A percentile compares a stretch with the other conserved stretches of the same genome.
These are phyloP conservation scores for Yponomeuta evonymella DNA, from an alignment of 2,888 invertebrate genomes.

Conservation along the genomic window DNA sequence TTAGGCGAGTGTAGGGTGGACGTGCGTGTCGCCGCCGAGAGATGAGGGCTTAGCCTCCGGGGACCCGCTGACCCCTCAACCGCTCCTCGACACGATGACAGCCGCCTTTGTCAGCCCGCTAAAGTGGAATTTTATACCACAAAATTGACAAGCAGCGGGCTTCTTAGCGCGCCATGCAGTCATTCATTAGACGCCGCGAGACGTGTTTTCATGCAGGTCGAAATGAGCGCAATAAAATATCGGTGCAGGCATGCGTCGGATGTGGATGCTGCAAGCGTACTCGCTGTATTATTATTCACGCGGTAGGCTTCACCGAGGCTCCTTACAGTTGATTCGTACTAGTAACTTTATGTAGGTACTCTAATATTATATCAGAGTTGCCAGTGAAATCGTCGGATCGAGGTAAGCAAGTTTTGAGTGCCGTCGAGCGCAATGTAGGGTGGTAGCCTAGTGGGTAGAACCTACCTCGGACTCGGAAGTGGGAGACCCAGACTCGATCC, in stretches of 20 bases:
- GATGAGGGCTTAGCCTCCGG: constrained; percentile 65
- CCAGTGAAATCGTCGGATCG: too few relatives aligned
- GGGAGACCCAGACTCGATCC: too few relatives aligned
- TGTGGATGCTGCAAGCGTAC: constrained; percentile 28
- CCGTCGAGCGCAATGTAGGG: too few relatives aligned
- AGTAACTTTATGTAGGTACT: too few relatives aligned
- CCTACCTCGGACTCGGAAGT: too few relatives aligned
- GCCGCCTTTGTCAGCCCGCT: constrained; percentile 66
- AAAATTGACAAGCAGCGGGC: constrained; percentile 59
- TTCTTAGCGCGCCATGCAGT: constrained; percentile 41
- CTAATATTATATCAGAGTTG: too few relatives aligned
- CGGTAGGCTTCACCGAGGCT: constrained; percentile 52
- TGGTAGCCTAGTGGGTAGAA: too few relatives aligned
- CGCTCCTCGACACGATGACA: constrained; percentile 52
- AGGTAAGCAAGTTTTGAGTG: too few relatives aligned
- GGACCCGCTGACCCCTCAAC: constrained; percentile 64
- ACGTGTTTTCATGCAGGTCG: constrained; percentile 50
- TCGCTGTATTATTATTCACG: constrained; percentile 27
- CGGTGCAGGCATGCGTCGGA: constrained; percentile 43
- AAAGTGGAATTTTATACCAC: constrained; percentile 65
- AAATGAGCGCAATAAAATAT: constrained; percentile 62
- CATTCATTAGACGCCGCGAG: constrained; percentile 48
- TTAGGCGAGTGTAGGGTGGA: constrained; percentile 56
- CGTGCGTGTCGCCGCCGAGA: constrained; percentile 62
- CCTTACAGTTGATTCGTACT: neutral